Base-by-base conservation (phyloP, 2,113 vertebrate species). In the Pseudolaguvia tuberculata region DNA sequence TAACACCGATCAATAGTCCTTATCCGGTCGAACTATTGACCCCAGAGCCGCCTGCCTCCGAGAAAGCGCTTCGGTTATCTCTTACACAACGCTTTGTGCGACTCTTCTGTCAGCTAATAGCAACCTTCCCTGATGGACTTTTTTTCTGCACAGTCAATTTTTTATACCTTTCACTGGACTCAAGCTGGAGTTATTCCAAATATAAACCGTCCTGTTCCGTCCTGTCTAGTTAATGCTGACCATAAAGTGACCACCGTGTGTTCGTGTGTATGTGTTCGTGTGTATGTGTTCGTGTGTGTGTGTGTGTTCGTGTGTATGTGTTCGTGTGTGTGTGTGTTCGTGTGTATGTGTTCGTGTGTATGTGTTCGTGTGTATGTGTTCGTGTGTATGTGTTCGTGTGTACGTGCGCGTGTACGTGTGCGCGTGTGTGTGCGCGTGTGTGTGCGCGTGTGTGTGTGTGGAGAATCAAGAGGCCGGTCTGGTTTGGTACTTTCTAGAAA, bases 1-100 rank as follows among this genome's bases (percentile, higher is more conserved):
- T 68, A 65, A 68, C 51, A 14, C 65, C 18, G 42, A 75, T 81
- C 72, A 61, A 78, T 81, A 81, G 50, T 67, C 25, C 39, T 51
- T n/a, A 62, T 71, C 57, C 73, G 53, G 63, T 63, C 20, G 58
- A 11, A 72, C 53, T 59, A 77, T 57, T 58, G 73, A 75, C 67
- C 79, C 58, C 69, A 29, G 45, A 29, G 17, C 69, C 17, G 27
- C 67, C 76, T 66, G 10, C n/a, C 52, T 72, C 63, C 10, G 23
- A 48, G 61, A 58, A 71, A 73, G 5, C 25, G 20, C 8, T 35
- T 31, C 39, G 21, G 23, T 77, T 63, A 70, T 55, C 50, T 70
- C 57, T 62, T 47, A 47, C 53, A 6, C 52, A 23, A 67, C 25
- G 20, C 42, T 67, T 27, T 23, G 31, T 35, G n/a, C 5, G 13